Conservation (phyloP, 2,888 invertebrate genomes). For the Brenthis daphne region DNA sequence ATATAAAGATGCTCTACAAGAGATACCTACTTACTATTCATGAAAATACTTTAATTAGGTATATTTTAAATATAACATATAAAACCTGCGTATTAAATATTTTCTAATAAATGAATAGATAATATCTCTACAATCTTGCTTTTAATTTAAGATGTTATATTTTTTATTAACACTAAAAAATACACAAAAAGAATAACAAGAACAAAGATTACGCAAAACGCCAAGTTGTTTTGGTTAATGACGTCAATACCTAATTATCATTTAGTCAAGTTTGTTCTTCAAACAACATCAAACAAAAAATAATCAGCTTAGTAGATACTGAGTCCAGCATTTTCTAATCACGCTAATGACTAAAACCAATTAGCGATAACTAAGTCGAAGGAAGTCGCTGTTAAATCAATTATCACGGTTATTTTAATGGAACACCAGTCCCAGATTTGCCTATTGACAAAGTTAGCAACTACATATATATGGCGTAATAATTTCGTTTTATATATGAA, state of each 20-base stretch:
- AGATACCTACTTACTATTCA: too few relatives aligned
- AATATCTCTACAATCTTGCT: too few relatives aligned
- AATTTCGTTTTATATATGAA: neutral
- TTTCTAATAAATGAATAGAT: too few relatives aligned
- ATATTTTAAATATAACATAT: too few relatives aligned
- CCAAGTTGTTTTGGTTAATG: neutral
- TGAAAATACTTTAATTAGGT: too few relatives aligned
- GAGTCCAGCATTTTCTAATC: constrained; percentile 2
- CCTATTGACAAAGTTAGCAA: neutral
- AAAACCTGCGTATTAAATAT: too few relatives aligned
- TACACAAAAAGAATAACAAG: too few relatives aligned
- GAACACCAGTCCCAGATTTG: neutral
- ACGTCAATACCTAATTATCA: constrained; percentile 2
- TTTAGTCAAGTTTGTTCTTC: neutral
- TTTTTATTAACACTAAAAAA: too few relatives aligned
- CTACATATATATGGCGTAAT: neutral
- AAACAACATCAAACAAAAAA: constrained; percentile 6
- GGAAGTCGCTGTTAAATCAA: constrained; percentile 15
- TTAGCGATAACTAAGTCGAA: constrained; percentile 11
- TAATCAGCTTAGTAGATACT: constrained; percentile 3
- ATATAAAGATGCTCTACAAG: too few relatives aligned
- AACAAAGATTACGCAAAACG: too few relatives aligned
- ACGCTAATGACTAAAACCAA: constrained; percentile 16
- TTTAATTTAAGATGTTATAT: too few relatives aligned
- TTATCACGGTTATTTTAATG: constrained; percentile 15